Base-by-base conservation (phyloP, 92 coral and sea anemone genomes). In the Meandrina meandrites region DNA sequence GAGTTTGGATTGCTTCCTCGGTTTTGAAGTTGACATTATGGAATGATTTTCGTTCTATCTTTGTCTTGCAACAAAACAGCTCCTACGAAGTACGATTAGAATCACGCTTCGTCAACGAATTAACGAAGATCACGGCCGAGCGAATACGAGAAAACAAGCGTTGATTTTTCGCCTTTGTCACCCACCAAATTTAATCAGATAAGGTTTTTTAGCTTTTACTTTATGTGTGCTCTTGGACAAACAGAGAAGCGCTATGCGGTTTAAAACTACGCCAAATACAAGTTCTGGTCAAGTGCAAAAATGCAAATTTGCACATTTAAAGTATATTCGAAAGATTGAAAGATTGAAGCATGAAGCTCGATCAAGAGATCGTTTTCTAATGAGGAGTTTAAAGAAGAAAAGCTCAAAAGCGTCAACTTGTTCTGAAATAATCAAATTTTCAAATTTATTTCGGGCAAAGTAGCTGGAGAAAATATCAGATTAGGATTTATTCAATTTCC, bases 241-340 rank as follows among this genome's bases (percentile, higher is more conserved):
- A 66, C 76, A 81, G 28, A 81, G 37, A 45, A 66, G 24, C 58
- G 36, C 54, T 34, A 11, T 68, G 79, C 42, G 87, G 57, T 31
- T 57, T 7, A 68, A 64, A 75, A 67, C 28, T 35, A 64, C 53
- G 40, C 32, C 27, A 79, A 77, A 79, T 64, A 31, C 45, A 45
- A 81, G 68, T 54, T 57, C 56, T 87, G 40, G 57, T 87, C 77
- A 79, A 24, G 70, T 40, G 27, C 54, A n/a, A 6, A 80, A 79
- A 83, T 71, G 86, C 71, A 72, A 83, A 83, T 83, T 82, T 56
- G 18, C 8, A 27, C 18, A 19, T 72, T 24, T 34, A 28, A 3
- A 50, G 1, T 51, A 21, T 1, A 15, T 12, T 28, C 30, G 32
- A 57, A 6, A 18, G 21, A 32, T 28, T 51, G 30, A 56, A 79